A percentile compares a stretch with the other conserved stretches of the same genome.
Evolutionary conservation across 2,113 vertebrate species (phyloP).

Genomic region (Callithrix jacchus): DNA sequence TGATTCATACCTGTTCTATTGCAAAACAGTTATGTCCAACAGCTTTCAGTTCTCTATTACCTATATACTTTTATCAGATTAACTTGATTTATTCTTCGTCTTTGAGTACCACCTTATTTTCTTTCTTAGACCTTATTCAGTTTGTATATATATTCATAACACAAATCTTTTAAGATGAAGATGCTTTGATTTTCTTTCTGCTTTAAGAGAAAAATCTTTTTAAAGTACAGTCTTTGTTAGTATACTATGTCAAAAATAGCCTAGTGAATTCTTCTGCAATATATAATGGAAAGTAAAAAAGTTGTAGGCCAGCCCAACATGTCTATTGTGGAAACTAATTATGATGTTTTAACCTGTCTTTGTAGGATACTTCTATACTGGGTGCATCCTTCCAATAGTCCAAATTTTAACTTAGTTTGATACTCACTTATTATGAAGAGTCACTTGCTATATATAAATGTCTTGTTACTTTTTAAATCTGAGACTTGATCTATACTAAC

Average conservation of each 20-base stretch:
- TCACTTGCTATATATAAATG: not conserved
- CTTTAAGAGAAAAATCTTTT: not conserved
- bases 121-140: not conserved
- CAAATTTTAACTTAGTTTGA: not conserved
- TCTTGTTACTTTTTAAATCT: not conserved
- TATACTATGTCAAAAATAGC: not conserved
- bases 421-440: not conserved
- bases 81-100: not conserved
- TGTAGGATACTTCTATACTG: not conserved
- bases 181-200: not conserved
- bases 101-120: not conserved
- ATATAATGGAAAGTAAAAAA: not conserved
- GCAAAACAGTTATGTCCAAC: not conserved
- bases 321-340: not conserved
- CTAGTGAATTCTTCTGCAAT: not conserved
- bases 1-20: not conserved
- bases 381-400: not conserved
- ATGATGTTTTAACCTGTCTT: not conserved
- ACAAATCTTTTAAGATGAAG: not conserved
- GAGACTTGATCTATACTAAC: not conserved
- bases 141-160: not conserved
- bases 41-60: not conserved
- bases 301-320: not conserved
- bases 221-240: not conserved
- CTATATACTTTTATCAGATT: not conserved